These are phyloP conservation scores for Zeugodacus cucurbitae DNA, from an alignment of 1,140 invertebrate genomes.

Conservation along the genomic window DNA sequence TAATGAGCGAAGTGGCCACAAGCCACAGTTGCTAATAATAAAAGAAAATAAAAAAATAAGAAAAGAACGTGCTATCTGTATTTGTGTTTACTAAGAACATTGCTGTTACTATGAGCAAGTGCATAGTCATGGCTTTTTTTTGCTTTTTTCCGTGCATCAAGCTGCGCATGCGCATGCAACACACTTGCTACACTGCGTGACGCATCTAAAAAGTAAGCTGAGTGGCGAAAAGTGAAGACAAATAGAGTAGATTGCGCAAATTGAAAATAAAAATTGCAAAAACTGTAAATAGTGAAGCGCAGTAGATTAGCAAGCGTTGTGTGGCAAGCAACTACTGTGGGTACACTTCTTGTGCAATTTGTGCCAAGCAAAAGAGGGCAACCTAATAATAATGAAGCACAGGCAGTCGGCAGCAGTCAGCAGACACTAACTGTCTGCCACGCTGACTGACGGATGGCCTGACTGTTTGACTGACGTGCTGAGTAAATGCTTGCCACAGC, in stretches of 20 bases:
- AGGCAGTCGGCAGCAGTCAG: background rate
- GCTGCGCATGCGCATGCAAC: background rate
- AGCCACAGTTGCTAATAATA: background rate
- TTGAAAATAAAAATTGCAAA: background rate
- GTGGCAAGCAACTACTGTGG: background rate
- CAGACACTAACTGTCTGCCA: background rate
- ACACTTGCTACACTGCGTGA: background rate
- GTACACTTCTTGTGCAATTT: background rate
- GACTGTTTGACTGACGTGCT: background rate
- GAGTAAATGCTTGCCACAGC: background rate
- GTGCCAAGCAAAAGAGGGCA: background rate
- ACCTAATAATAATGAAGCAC: background rate
- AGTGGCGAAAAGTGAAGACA: background rate
- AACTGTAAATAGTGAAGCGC: background rate
- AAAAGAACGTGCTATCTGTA: background rate
- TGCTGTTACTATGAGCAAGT: background rate
- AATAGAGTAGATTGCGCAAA: background rate
- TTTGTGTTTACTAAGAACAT: background rate
- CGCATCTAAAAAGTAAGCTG: background rate
- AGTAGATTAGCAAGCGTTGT: background rate
- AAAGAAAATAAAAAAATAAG: background rate
- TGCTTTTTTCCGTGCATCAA: background rate
- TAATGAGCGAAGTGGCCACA: background rate
- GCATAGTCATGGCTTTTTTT: background rate
- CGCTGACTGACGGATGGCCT: background rate